phyloP scores from a whole-genome alignment of 2,113 vertebrate genomes.

The Carettochelys insculpta region DNA sequence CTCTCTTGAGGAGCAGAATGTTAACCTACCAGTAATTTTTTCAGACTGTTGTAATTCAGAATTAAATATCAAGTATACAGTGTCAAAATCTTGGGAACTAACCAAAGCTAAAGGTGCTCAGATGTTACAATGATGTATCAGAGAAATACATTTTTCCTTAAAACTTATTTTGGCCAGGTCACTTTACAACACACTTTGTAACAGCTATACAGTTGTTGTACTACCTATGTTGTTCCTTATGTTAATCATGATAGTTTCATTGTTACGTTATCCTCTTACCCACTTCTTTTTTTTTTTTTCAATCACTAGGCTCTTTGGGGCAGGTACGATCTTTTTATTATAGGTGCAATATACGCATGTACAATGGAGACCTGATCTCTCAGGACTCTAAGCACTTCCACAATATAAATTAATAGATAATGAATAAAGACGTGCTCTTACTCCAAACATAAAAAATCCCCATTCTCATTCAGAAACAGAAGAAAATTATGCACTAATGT shows the following conservation, averaged over 20 bases:
- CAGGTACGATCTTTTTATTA: not conserved
- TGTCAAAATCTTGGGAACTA: not conserved
- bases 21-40: not conserved
- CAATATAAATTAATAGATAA: not conserved
- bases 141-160: not conserved
- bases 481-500: not conserved
- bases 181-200: not conserved
- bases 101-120: not conserved
- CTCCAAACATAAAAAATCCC: not conserved
- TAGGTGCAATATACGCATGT: not conserved
- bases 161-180: not conserved
- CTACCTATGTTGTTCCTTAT: not conserved
- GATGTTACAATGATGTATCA: not conserved
- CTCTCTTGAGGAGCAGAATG: not conserved
- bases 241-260: not conserved
- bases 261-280: not conserved
- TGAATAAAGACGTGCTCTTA: slow-evolving; percentile 7
- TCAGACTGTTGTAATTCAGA: not conserved
- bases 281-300: not conserved
- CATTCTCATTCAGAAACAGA: not conserved
- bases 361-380: not conserved
- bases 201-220: not conserved
- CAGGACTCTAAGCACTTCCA: not conserved
- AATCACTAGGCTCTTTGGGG: not conserved
- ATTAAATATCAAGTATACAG: not conserved